Evolutionary conservation across 2,888 invertebrate species (phyloP).

Genomic region (Coecobrya sp.): DNA sequence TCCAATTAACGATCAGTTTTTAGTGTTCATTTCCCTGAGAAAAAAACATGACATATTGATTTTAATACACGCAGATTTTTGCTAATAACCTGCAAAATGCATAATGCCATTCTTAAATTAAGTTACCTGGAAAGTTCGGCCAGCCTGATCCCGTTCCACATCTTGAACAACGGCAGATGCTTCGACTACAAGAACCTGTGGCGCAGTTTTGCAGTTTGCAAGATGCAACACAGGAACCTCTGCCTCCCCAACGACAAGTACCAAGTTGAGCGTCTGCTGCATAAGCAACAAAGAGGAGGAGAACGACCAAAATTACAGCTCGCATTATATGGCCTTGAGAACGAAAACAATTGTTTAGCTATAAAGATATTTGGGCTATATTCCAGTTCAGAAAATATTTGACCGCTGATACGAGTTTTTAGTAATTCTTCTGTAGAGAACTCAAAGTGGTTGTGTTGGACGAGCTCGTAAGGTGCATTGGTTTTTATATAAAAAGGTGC

Average conservation of each 20-base stretch:
- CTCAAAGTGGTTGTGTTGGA: too few species aligned
- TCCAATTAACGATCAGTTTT: too few species aligned
- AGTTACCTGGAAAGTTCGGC: conserved; percentile 42
- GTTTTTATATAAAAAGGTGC: too few species aligned
- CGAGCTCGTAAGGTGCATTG: too few species aligned
- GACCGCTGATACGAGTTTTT: too few species aligned
- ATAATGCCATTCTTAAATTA: too few species aligned
- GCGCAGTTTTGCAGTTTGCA: conserved; percentile 61
- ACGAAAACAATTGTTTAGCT: not conserved
- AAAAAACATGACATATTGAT: too few species aligned
- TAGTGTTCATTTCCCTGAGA: too few species aligned
- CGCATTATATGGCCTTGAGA: not conserved
- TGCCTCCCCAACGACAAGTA: conserved; percentile 52
- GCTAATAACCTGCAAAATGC: too few species aligned
- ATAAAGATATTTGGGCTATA: not conserved
- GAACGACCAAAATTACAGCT: not conserved
- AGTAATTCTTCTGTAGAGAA: too few species aligned
- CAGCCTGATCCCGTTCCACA: conserved; percentile 54
- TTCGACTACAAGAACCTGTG: not conserved
- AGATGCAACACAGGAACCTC: conserved; percentile 51
- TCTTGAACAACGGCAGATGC: conserved; percentile 41
- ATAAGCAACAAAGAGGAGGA: conserved; percentile 37
- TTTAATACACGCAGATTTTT: too few species aligned
- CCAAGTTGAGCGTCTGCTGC: conserved; percentile 14
- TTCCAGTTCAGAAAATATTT: too few species aligned